Base-by-base conservation (phyloP, 2,797 vertebrate genomes). In the Yasuhikotakia modesta region DNA sequence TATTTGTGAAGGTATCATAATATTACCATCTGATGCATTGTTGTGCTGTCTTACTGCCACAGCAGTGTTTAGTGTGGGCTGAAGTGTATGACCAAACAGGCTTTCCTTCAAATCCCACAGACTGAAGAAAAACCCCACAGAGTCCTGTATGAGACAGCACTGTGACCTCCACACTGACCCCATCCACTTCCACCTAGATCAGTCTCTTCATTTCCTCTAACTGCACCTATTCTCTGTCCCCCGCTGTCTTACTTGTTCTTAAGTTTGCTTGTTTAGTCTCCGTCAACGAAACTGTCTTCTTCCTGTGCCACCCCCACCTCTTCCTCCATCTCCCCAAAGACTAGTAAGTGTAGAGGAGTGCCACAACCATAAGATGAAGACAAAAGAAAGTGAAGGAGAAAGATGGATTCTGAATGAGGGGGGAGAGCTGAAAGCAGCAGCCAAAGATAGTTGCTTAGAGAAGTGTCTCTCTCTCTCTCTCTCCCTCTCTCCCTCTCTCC, bases 331-430 rank as follows among this genome's bases (percentile, higher is more conserved):
- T 83, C 79, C 68, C 46, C 67, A 63, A 78, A 76, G 75, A 78
- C 55, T 68, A 22, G 73, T 69, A 58, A 48, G 65, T 68, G 43
- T 76, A 80, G 55, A 76, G 74, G 43, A 76, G 61, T 55, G 46
- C 55, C 71, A 80, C 48, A 78, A 80, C 69, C 79, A 67, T 55
- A 69, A 78, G 80, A 80, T 78, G 77, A 71, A 80, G 74, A 82
- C 66, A 77, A 16, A 74, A 81, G 52, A 55, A 73, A 48, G 55
- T 73, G 27, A 46, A 76, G 35, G 75, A 65, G 61, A 7, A n/a
- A 61, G 70, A 32, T 68, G 50, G 64, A 57, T 72, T 72, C 48
- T 57, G 52, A 70, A 60, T 53, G 68, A 16, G 6, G 19, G 52
- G 60, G 50, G 61, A 71, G 60, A 73, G 67, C 55, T 68, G 73